Percentiles rank a stretch among this genome's conserved stretches.
Conservation (phyloP, 2,888 invertebrate genomes). For the Notodonta ziczac region DNA sequence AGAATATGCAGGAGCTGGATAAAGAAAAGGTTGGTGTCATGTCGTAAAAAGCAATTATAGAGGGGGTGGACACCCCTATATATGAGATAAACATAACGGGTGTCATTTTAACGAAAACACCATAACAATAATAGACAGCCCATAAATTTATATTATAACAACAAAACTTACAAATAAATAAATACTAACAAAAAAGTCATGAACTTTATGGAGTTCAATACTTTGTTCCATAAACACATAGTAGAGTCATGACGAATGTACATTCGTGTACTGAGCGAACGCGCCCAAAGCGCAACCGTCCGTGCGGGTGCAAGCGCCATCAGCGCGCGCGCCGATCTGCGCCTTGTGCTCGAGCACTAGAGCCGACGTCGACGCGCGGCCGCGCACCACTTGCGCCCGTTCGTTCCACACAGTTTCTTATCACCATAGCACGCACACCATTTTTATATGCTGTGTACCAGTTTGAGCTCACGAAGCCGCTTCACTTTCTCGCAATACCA, state of each 20-base stretch:
- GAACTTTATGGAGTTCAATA: not conserved
- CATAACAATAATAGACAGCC: no score
- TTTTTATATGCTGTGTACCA: conserved; percentile 49
- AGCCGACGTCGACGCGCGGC: conserved; percentile 17
- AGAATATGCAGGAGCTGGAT: no score
- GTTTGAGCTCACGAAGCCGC: conserved; percentile 38
- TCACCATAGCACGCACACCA: conserved; percentile 46
- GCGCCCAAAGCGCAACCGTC: conserved; percentile 2
- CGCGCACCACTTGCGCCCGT: conserved; percentile 18
- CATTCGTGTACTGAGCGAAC: not conserved
- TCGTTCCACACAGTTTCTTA: conserved; percentile 34
- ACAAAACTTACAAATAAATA: no score
- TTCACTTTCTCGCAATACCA: not conserved
- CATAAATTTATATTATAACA: no score
- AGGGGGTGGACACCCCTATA: no score
- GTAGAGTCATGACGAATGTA: not conserved
- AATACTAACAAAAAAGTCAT: no score
- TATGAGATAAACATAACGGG: no score
- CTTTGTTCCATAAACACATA: not conserved
- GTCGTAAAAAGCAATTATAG: no score
- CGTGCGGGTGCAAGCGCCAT: conserved; percentile 8
- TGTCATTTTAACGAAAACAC: no score
- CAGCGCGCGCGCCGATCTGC: conserved; percentile 7
- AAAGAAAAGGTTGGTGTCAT: no score
- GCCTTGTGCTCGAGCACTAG: conserved; percentile 15